A percentile compares a stretch with the other conserved stretches of the same genome.
Conservation (phyloP, 2,888 invertebrate genomes). For the Rugalucina vietnamica region DNA sequence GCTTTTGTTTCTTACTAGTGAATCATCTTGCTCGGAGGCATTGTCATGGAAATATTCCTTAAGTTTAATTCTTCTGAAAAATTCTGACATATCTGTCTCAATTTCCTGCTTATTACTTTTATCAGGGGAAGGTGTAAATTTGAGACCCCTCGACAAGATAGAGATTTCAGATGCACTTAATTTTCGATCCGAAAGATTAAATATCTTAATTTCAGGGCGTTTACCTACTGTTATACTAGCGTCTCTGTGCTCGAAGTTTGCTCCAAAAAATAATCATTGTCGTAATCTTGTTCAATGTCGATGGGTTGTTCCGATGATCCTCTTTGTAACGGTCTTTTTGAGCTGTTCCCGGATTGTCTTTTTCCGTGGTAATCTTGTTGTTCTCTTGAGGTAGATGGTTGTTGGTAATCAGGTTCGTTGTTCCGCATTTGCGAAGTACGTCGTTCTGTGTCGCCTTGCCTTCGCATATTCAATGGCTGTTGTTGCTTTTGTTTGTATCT, state of each 20-base stretch:
- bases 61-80: not conserved
- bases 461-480: not conserved
- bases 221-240: not conserved
- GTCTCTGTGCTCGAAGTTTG: not conserved
- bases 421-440: too few species aligned
- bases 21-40: not conserved
- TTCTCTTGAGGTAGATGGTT: not conserved
- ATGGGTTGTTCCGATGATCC: not conserved
- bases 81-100: not conserved
- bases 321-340: not conserved
- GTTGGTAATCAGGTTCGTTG: not conserved
- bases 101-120: conserved; percentile 8
- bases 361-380: not conserved
- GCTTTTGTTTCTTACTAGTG: conserved; percentile 24
- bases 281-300: not conserved
- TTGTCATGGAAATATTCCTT: conserved; percentile 12
- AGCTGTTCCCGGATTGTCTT: not conserved
- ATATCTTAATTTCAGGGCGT: not conserved
- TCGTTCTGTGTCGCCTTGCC: too few species aligned
- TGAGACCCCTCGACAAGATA: conserved; percentile 9
- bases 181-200: conserved; percentile 14
- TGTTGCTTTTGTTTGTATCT: not conserved
- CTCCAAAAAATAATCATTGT: not conserved
- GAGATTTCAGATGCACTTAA: not conserved
- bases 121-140: conserved; percentile 12